Conservation (phyloP, 2,888 invertebrate species). For the Parelbella ahira region DNA sequence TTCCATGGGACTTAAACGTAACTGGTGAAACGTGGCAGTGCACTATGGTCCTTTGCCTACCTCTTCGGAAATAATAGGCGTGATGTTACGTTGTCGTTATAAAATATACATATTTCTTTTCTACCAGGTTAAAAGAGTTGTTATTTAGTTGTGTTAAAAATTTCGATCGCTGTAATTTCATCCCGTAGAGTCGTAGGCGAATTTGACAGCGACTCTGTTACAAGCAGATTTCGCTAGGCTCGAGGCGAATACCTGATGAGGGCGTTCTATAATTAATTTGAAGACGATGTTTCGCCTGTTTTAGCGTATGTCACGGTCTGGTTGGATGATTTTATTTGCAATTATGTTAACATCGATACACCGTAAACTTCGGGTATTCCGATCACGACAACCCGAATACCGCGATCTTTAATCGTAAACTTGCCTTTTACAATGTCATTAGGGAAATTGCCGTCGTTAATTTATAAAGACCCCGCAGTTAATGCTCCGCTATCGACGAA, state of each 20-base stretch:
- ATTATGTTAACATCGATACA: slow-evolving; percentile 5
- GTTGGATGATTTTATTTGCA: slow-evolving; percentile 26
- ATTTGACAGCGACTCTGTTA: slow-evolving; percentile 37
- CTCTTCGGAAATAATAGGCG: no score
- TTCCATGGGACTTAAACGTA: no score
- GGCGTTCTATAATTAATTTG: slow-evolving; percentile 69
- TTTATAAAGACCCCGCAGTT: slow-evolving; percentile 69
- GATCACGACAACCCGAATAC: slow-evolving; percentile 23
- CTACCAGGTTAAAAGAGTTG: no score
- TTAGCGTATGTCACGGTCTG: slow-evolving; percentile 33
- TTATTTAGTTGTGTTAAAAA: no score
- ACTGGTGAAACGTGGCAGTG: no score
- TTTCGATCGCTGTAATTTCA: no score
- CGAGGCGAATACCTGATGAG: slow-evolving; percentile 55
- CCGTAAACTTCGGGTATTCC: slow-evolving; percentile 2
- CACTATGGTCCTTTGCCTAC: no score
- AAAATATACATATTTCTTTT: no score
- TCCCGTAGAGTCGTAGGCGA: slow-evolving; percentile 40
- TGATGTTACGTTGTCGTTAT: no score
- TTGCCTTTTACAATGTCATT: slow-evolving; percentile 78
- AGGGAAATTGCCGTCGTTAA: slow-evolving; percentile 77
- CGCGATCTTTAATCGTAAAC: slow-evolving; percentile 58
- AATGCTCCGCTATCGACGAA: slow-evolving; percentile 69
- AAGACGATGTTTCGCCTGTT: slow-evolving; percentile 48
- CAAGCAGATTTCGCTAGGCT: slow-evolving; percentile 38